Evolutionary conservation across 2,797 vertebrate species (phyloP).

Genomic region (Lindbergichthys nudifrons): DNA sequence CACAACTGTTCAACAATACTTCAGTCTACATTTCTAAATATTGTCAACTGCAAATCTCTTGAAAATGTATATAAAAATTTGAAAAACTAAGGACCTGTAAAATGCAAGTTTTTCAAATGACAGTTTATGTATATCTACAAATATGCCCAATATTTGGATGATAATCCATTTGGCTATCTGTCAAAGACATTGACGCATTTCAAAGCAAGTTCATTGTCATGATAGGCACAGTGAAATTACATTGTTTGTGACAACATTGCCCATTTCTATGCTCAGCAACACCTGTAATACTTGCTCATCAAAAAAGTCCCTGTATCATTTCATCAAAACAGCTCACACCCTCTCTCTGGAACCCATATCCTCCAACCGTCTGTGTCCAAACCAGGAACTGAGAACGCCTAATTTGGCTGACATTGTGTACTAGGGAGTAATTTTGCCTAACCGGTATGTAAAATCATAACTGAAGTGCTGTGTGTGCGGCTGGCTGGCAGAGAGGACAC

Average conservation of each 20-base stretch:
- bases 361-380: conserved; percentile 70
- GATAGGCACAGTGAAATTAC: conserved; percentile 7
- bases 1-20: conserved; percentile 12
- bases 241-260: conserved; percentile 1
- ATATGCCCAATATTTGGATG: not conserved
- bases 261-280: conserved; percentile 28
- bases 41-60: not conserved
- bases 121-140: not conserved
- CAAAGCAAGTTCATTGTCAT: not conserved
- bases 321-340: conserved; percentile 61
- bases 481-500: conserved; percentile 63
- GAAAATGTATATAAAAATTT: not conserved
- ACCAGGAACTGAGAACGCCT: conserved; percentile 76
- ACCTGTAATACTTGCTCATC: conserved; percentile 56
- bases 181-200: not conserved
- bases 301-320: conserved; percentile 40
- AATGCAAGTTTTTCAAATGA: not conserved
- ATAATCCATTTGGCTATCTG: not conserved
- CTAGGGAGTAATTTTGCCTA: conserved; percentile 78
- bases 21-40: conserved; percentile 4
- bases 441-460: conserved; percentile 83
- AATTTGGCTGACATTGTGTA: conserved; percentile 80
- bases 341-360: conserved; percentile 60
- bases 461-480: conserved; percentile 72
- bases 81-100: not conserved